Conservation (phyloP, 2,113 vertebrate species). For the Agapornis roseicollis region DNA sequence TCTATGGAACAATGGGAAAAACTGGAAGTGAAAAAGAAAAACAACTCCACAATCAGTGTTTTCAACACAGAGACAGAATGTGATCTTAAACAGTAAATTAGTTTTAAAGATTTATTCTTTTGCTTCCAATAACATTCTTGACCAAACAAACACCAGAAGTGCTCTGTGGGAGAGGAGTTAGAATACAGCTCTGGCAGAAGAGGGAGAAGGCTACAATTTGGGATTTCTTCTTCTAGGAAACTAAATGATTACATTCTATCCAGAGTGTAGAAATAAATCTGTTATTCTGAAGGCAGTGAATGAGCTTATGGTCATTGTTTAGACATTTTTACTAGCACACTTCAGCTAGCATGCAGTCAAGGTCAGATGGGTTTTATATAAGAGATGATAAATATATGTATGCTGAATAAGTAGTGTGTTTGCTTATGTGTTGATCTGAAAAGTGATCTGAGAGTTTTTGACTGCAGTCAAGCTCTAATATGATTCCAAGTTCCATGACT, state of each 20-base stretch:
- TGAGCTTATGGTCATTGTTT: neutral
- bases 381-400: neutral
- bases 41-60: neutral
- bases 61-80: neutral
- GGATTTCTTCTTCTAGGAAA: neutral
- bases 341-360: neutral
- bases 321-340: neutral
- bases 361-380: conserved; percentile 15
- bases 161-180: neutral
- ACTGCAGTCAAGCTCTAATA: neutral
- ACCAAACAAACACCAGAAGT: neutral
- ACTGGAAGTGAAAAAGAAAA: neutral
- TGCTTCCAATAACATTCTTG: neutral
- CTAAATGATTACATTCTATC: neutral
- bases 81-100: neutral
- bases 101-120: neutral
- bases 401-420: neutral
- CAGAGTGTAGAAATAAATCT: neutral
- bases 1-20: neutral
- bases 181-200: neutral
- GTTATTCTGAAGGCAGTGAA: neutral
- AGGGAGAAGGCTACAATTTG: neutral
- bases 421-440: neutral
- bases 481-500: conserved; percentile 8
- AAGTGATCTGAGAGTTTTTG: neutral